A percentile compares a stretch with the other conserved stretches of the same genome.
Evolutionary conservation across 2,888 invertebrate species (phyloP).

Genomic region (Trachelus iudaicus): DNA sequence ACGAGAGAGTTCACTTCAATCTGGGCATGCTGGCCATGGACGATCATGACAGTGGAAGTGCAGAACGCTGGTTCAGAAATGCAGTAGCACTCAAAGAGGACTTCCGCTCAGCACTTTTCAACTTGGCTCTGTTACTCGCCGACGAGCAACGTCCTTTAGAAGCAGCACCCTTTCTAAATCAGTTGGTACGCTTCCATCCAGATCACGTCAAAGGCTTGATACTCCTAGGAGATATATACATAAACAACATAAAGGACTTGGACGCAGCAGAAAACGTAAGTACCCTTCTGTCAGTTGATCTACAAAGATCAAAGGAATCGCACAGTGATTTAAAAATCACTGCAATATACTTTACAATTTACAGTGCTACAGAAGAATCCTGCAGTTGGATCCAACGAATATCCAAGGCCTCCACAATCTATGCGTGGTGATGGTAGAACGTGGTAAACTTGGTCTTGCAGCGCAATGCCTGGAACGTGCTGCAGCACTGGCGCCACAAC

Average conservation of each 20-base stretch:
- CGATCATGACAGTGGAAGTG: conserved; percentile 87
- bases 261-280: conserved; percentile 93
- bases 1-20: conserved; percentile 94
- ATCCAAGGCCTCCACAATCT: conserved; percentile 95
- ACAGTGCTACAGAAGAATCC: conserved; percentile 89
- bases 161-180: conserved; percentile 92
- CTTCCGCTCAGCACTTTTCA: conserved; percentile 94
- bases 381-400: conserved; percentile 88
- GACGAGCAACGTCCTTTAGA: conserved; percentile 90
- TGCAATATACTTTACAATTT: conserved; percentile 39
- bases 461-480: conserved; percentile 87
- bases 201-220: conserved; percentile 95
- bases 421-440: conserved; percentile 95
- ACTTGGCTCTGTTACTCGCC: conserved; percentile 88
- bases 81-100: conserved; percentile 89
- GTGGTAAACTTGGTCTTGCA: conserved; percentile 86
- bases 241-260: conserved; percentile 93
- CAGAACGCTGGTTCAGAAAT: conserved; percentile 91
- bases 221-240: conserved; percentile 93
- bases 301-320: not conserved
- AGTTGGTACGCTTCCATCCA: conserved; percentile 89
- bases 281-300: conserved; percentile 30
- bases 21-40: conserved; percentile 98
- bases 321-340: not conserved
- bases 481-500: conserved; percentile 84